Percentiles rank a stretch among this genome's conserved stretches.
These are phyloP conservation scores for Nymphalis io DNA, from an alignment of 1,140 invertebrate species.

Conservation along the genomic window DNA sequence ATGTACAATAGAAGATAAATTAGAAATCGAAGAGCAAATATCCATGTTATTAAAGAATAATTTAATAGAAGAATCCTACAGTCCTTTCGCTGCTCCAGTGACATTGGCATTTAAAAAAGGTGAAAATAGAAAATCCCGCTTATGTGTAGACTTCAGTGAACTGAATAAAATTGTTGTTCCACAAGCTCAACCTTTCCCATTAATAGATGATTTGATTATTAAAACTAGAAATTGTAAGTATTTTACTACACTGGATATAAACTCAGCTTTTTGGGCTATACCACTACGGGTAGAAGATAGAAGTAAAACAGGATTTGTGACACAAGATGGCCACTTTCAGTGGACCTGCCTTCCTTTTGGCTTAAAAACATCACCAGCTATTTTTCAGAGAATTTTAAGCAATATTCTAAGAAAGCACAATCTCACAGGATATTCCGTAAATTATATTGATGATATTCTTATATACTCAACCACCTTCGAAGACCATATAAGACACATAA, in stretches of 20 bases:
- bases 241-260: too few relatives aligned
- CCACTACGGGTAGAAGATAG: too few relatives aligned
- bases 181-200: conserved; percentile 20
- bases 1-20: conserved; percentile 16
- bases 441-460: too few relatives aligned
- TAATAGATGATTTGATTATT: conserved; percentile 9
- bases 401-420: too few relatives aligned
- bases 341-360: too few relatives aligned
- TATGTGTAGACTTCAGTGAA: conserved; percentile 15
- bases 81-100: conserved; percentile 12
- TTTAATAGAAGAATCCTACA: conserved; percentile 18
- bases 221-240: too few relatives aligned
- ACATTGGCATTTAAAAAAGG: conserved; percentile 17
- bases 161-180: conserved; percentile 16
- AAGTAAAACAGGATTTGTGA: too few relatives aligned
- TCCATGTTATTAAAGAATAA: conserved; percentile 12
- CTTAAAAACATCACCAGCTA: too few relatives aligned
- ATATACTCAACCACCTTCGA: neutral
- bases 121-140: conserved; percentile 3
- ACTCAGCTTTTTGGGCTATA: too few relatives aligned
- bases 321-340: too few relatives aligned
- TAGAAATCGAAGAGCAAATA: conserved; percentile 18
- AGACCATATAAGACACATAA: conserved; percentile 2
- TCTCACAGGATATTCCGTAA: too few relatives aligned
- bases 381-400: too few relatives aligned